Conservation (phyloP, 2,113 vertebrate genomes). For the Arothron firmamentum region DNA sequence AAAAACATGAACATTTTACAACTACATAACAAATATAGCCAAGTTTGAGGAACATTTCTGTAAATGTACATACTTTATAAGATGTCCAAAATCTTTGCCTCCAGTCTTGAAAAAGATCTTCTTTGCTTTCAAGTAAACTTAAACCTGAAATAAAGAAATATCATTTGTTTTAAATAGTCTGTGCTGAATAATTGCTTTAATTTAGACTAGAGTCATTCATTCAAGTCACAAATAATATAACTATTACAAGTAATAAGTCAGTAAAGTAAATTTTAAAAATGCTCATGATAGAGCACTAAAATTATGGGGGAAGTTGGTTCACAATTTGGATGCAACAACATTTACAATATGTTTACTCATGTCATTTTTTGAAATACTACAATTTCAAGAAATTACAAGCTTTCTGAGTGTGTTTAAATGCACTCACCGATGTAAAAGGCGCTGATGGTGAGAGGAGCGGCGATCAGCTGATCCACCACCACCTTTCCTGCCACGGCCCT, state of each 20-base stretch:
- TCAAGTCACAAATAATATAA: background rate
- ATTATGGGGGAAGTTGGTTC: too few species aligned
- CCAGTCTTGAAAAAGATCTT: constrained; percentile 74
- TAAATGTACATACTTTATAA: constrained; percentile 72
- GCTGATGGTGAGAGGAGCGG: constrained; percentile 77
- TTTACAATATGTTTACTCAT: too few species aligned
- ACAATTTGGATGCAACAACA: too few species aligned
- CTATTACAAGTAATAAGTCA: background rate
- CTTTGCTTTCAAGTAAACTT: constrained; percentile 73
- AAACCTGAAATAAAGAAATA: constrained; percentile 62
- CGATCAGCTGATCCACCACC: constrained; percentile 75
- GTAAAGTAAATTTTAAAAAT: too few species aligned
- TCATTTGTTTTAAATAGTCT: too few species aligned
- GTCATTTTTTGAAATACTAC: too few species aligned
- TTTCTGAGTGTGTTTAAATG: background rate
- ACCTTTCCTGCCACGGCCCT: constrained; percentile 71
- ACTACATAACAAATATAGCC: background rate
- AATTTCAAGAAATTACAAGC: too few species aligned
- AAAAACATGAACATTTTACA: background rate
- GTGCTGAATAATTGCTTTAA: too few species aligned
- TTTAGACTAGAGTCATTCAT: too few species aligned
- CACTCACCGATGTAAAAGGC: constrained; percentile 78
- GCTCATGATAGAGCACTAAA: too few species aligned
- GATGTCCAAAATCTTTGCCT: constrained; percentile 78
- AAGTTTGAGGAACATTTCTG: background rate